A percentile compares a stretch with the other conserved stretches of the same genome.
phyloP scores from a whole-genome alignment of 1,140 invertebrate species.

The Bombus vancouverensis region DNA sequence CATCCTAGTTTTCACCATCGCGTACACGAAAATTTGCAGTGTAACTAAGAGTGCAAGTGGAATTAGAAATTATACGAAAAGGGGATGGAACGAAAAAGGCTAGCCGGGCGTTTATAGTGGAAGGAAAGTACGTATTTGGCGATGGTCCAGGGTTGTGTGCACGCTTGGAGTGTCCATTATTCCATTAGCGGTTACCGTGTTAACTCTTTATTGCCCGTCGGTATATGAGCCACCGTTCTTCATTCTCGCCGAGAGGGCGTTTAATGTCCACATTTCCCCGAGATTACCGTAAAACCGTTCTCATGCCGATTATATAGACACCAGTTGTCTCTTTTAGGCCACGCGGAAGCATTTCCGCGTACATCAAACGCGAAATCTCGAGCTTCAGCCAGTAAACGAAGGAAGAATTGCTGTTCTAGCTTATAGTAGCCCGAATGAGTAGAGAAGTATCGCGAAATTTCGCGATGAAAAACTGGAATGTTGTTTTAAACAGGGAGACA shows the following conservation, averaged over 20 bases:
- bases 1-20: neutral
- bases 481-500: neutral
- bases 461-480: accelerated
- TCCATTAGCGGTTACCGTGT: constrained; percentile 79
- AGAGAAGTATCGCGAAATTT: no score
- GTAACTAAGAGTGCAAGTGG: neutral
- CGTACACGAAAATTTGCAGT: neutral
- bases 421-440: neutral
- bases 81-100: neutral
- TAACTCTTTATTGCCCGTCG: constrained; percentile 76
- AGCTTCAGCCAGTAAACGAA: neutral
- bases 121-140: constrained; percentile 73
- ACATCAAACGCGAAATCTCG: neutral
- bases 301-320: neutral
- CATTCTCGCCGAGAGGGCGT: constrained; percentile 64
- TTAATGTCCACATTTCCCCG: constrained; percentile 64
- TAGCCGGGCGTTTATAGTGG: constrained; percentile 13
- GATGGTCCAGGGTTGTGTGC: constrained; percentile 70
- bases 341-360: no score
- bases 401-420: neutral
- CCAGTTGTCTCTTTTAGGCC: neutral
- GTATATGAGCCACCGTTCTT: constrained; percentile 71
- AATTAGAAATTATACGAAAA: constrained; percentile 26
- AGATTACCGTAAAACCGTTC: constrained; percentile 62
- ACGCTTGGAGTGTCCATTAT: constrained; percentile 76